phyloP scores from a whole-genome alignment of 2,113 vertebrate genomes.

The Strix aluco region DNA sequence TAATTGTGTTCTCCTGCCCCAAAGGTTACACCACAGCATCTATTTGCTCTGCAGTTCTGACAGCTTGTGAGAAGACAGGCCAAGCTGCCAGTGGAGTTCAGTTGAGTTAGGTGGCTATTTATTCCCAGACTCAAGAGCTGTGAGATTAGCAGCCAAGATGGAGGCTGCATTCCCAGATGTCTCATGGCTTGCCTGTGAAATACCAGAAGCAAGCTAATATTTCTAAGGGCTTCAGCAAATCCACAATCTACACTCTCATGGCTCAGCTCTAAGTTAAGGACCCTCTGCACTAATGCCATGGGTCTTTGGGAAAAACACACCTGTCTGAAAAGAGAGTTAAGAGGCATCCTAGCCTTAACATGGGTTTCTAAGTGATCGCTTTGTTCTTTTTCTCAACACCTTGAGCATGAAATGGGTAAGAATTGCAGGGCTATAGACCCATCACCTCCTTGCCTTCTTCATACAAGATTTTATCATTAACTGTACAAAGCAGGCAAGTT shows the following conservation, averaged over 20 bases:
- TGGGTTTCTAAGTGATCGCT: neutral
- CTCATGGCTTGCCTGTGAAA: neutral
- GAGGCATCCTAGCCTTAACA: neutral
- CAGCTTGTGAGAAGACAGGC: neutral
- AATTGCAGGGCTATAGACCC: neutral
- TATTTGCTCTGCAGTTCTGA: neutral
- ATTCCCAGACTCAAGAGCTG: neutral
- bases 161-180: neutral
- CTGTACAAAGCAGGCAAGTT: slow-evolving; percentile 8
- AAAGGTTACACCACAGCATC: neutral
- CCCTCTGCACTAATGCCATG: no score
- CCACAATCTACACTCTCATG: neutral
- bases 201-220: neutral
- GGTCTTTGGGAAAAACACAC: neutral
- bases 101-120: neutral
- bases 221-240: neutral
- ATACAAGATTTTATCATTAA: slow-evolving; percentile 14
- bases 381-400: neutral
- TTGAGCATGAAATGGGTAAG: neutral
- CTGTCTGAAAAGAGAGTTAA: neutral
- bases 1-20: neutral
- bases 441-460: neutral
- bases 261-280: neutral
- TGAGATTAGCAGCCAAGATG: neutral
- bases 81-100: neutral